phyloP scores from a whole-genome alignment of 2,888 invertebrate species.

The Melinopterus prodromus region DNA sequence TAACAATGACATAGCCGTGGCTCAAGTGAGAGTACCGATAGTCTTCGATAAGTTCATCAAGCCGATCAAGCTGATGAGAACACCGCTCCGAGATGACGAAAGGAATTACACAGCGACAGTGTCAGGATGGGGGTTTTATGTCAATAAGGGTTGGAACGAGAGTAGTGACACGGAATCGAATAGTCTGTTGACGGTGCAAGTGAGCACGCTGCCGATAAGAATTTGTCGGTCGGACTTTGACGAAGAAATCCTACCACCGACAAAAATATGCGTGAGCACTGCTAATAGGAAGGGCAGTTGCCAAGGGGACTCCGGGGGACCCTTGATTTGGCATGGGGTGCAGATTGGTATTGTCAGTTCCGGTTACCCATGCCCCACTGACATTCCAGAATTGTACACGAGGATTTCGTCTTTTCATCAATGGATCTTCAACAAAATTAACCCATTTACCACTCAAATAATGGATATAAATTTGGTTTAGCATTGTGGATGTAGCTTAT shows the following conservation, averaged over 20 bases:
- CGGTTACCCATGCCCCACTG: conserved; percentile 10
- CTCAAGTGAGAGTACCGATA: conserved; percentile 8
- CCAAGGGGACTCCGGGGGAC: background rate
- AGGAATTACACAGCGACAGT: background rate
- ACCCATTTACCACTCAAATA: background rate
- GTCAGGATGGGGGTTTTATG: conserved; percentile 12
- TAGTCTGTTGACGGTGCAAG: conserved; percentile 5
- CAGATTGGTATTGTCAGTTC: conserved; percentile 16
- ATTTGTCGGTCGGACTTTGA: background rate
- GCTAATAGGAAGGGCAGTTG: conserved; percentile 14
- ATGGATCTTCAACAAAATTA: background rate
- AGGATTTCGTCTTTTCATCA: conserved; percentile 10
- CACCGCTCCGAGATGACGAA: background rate
- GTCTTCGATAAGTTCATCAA: conserved; percentile 8
- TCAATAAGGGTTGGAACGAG: background rate
- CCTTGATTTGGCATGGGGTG: background rate
- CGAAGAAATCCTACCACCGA: background rate
- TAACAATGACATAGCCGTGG: conserved; percentile 8
- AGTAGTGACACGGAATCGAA: background rate
- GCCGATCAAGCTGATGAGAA: background rate
- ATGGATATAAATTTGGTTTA: background rate
- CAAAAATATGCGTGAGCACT: conserved; percentile 6
- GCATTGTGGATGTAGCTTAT: background rate
- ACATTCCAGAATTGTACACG: conserved; percentile 11
- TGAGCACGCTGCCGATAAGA: background rate